A percentile compares a stretch with the other conserved stretches of the same genome.
Evolutionary conservation across 2,113 vertebrate genomes (phyloP).

Genomic region (Aythya baeri): DNA sequence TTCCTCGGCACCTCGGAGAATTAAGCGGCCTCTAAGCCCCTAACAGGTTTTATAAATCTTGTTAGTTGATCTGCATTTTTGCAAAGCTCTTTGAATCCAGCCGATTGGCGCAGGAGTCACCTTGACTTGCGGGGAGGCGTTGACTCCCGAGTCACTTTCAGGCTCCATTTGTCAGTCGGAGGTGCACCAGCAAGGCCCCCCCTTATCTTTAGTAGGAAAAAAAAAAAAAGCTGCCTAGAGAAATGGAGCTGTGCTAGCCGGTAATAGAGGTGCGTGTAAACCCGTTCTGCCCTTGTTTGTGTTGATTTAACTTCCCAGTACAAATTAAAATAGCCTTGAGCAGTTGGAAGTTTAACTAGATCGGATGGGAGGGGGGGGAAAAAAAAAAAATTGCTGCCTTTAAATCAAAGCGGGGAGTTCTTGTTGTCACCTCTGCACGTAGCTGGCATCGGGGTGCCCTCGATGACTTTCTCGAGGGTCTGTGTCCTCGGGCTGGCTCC

Average conservation of each 20-base stretch:
- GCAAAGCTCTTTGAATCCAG: constrained; percentile 62
- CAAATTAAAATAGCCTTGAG: constrained; percentile 69
- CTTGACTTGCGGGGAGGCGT: constrained; percentile 52
- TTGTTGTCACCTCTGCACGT: neutral
- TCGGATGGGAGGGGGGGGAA: neutral
- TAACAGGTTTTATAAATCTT: constrained; percentile 67
- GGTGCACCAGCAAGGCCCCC: neutral
- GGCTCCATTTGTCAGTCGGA: constrained; percentile 66
- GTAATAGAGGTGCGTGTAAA: constrained; percentile 48
- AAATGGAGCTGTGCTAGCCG: constrained; percentile 20
- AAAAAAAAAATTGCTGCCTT: neutral
- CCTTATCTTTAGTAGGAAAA: constrained; percentile 42
- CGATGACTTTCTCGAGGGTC: neutral
- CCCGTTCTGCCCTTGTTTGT: constrained; percentile 64
- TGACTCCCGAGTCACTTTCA: constrained; percentile 60
- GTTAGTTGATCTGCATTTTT: constrained; percentile 73
- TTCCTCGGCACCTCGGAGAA: constrained; percentile 57
- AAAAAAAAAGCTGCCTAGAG: constrained; percentile 12
- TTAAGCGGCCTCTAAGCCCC: constrained; percentile 55
- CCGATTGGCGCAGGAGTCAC: constrained; percentile 47
- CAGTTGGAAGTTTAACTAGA: constrained; percentile 62
- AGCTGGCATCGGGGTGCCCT: too few species aligned
- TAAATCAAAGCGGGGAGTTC: constrained; percentile 18
- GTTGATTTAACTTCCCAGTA: constrained; percentile 65
- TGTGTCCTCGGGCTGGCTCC: neutral